These are phyloP conservation scores for Chydorus sphaericus DNA, from an alignment of 2,888 invertebrate species.

Conservation along the genomic window DNA sequence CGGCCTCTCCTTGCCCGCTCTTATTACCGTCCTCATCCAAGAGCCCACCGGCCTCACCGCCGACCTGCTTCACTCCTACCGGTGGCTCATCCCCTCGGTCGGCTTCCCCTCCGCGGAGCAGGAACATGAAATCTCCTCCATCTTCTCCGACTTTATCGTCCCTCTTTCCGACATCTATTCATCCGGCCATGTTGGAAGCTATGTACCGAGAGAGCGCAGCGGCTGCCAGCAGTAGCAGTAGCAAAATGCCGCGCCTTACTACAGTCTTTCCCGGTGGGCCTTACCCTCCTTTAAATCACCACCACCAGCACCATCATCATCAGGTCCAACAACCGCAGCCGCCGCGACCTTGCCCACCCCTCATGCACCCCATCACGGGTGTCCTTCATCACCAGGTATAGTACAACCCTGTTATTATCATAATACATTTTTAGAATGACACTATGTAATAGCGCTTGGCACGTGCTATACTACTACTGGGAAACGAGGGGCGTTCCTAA, in stretches of 20 bases:
- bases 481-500: too few relatives aligned
- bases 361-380: conserved; percentile 3
- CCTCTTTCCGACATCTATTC: conserved; percentile 33
- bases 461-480: too few relatives aligned
- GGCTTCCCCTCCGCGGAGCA: conserved; percentile 12
- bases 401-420: too few relatives aligned
- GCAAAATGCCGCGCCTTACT: conserved; percentile 14
- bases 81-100: conserved; percentile 5
- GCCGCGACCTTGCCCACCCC: conserved; percentile 9
- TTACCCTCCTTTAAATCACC: not conserved
- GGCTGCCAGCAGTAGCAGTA: too few relatives aligned
- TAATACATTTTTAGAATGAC: too few relatives aligned
- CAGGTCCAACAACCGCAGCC: conserved; percentile 5
- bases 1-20: conserved; percentile 18
- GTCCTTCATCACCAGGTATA: too few relatives aligned
- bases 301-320: not conserved
- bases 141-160: not conserved
- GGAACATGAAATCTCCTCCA: too few relatives aligned
- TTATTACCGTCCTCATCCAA: conserved; percentile 17
- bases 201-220: too few relatives aligned
- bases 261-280: conserved; percentile 12
- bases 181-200: conserved; percentile 59
- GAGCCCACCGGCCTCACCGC: conserved; percentile 12
- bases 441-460: too few relatives aligned
- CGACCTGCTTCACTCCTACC: conserved; percentile 11